Conservation (phyloP, 1,140 invertebrate species). For the Armadillidium nasatum region DNA sequence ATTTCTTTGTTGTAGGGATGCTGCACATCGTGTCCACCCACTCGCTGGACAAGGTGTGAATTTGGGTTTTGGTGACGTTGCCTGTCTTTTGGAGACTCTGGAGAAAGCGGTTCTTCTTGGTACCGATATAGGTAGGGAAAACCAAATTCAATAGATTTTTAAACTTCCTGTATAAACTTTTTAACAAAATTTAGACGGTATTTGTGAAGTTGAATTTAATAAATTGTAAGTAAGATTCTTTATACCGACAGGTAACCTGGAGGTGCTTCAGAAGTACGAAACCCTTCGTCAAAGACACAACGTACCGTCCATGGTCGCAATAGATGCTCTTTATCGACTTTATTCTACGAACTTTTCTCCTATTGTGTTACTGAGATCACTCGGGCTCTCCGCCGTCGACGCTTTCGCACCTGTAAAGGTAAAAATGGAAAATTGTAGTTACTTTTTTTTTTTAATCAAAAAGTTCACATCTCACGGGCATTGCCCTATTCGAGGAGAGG, state of each 20-base stretch:
- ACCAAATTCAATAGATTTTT: too few species aligned
- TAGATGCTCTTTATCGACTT: constrained; percentile 80
- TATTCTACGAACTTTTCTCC: constrained; percentile 73
- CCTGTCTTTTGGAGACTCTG: constrained; percentile 63
- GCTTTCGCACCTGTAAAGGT: constrained; percentile 70
- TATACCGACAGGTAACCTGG: too few species aligned
- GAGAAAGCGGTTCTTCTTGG: constrained; percentile 68
- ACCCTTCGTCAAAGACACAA: constrained; percentile 75
- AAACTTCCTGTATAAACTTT: too few species aligned
- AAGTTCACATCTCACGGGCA: too few species aligned
- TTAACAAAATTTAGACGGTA: too few species aligned
- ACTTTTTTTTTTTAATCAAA: too few species aligned
- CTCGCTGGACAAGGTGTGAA: constrained; percentile 96
- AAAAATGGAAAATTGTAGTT: too few species aligned
- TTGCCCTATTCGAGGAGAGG: too few species aligned
- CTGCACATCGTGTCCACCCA: constrained; percentile 93
- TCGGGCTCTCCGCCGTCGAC: constrained; percentile 81
- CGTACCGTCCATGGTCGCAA: constrained; percentile 76
- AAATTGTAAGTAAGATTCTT: too few species aligned
- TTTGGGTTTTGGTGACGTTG: constrained; percentile 90
- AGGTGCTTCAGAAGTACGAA: constrained; percentile 71
- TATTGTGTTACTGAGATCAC: constrained; percentile 70
- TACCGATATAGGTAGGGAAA: constrained; percentile 61
- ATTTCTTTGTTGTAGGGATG: constrained; percentile 70
- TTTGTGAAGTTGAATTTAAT: too few species aligned